Evolutionary conservation across 2,888 invertebrate species (phyloP).

Genomic region (Pammene fasciana): DNA sequence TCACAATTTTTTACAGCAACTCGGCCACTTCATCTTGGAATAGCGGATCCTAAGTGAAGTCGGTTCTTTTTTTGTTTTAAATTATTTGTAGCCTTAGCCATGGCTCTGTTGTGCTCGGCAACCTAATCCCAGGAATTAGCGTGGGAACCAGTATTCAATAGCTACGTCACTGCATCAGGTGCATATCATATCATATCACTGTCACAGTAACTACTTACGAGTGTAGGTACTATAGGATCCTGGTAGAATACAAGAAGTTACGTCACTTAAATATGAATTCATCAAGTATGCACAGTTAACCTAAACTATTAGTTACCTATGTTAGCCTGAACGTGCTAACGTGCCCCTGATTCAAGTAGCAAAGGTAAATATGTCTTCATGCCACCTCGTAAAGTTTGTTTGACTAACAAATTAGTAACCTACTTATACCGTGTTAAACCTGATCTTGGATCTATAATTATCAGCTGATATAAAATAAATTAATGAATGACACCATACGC

Average conservation of each 20-base stretch:
- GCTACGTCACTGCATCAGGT: too few relatives aligned
- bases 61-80: too few relatives aligned
- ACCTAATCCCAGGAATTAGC: too few relatives aligned
- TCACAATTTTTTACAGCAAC: too few relatives aligned
- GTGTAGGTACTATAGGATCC: neutral
- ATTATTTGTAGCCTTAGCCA: too few relatives aligned
- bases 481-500: neutral
- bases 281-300: constrained; percentile 17
- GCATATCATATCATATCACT: too few relatives aligned
- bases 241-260: neutral
- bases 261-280: constrained; percentile 1
- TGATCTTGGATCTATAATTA: constrained; percentile 8
- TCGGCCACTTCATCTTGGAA: too few relatives aligned
- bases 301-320: constrained; percentile 28
- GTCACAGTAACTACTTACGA: neutral
- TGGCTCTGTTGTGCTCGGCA: too few relatives aligned
- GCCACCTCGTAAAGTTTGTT: constrained; percentile 23
- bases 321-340: constrained; percentile 33
- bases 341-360: constrained; percentile 17
- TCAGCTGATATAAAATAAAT: constrained; percentile 7
- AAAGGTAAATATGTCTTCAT: constrained; percentile 24
- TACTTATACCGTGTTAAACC: constrained; percentile 8
- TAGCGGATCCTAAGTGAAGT: too few relatives aligned
- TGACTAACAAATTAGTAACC: constrained; percentile 26
- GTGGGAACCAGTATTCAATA: too few relatives aligned